These are phyloP conservation scores for Heliornis fulica DNA, from an alignment of 2,113 vertebrate species.

Conservation along the genomic window DNA sequence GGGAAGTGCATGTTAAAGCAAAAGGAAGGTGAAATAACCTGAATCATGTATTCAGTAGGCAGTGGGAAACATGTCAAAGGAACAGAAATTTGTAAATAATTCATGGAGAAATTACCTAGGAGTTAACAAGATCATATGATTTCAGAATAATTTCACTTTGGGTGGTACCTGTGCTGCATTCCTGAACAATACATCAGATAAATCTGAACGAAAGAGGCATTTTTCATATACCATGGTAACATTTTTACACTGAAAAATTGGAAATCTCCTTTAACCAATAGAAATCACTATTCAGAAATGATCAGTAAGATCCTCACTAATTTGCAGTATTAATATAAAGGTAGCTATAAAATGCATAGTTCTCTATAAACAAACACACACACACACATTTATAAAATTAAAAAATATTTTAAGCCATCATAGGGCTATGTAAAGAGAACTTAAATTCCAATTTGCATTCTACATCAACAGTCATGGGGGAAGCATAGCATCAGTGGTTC, in stretches of 20 bases:
- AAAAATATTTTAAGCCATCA: neutral
- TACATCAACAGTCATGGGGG: neutral
- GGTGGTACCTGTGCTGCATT: neutral
- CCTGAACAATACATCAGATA: too few species aligned
- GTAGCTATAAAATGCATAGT: neutral
- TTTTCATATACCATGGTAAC: neutral
- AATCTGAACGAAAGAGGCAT: neutral
- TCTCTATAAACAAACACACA: too few species aligned
- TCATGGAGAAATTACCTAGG: neutral
- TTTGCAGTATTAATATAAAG: neutral
- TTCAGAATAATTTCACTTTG: neutral
- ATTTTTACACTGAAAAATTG: neutral
- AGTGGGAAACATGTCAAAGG: neutral
- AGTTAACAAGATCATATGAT: neutral
- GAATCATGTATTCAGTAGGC: neutral
- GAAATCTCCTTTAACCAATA: neutral
- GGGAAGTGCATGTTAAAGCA: neutral
- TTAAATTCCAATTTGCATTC: neutral
- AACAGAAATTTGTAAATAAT: constrained; percentile 27
- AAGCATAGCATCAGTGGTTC: neutral
- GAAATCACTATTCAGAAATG: neutral
- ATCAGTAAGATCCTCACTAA: neutral
- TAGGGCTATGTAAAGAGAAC: neutral
- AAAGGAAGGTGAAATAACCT: neutral
- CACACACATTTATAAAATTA: neutral